Evolutionary conservation across 1,140 invertebrate species (phyloP).

Genomic region (Phymorhynchus buccinoides): DNA sequence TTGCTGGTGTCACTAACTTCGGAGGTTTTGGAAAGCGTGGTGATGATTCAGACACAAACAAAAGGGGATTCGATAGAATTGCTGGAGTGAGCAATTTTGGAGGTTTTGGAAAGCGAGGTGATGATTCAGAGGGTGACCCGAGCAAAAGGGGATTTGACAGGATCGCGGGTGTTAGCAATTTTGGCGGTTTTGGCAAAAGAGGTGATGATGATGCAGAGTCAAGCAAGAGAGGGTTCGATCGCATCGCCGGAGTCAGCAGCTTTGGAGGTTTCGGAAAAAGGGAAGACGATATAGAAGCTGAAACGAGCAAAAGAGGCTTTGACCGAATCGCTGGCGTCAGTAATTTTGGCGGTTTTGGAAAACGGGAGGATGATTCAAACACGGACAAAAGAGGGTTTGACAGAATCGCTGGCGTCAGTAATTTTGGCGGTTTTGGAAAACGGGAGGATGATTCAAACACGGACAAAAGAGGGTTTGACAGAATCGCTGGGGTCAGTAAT

Average conservation of each 20-base stretch:
- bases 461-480: constrained; percentile 24
- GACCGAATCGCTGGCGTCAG: constrained; percentile 13
- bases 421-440: background rate
- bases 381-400: background rate
- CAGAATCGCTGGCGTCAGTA: background rate
- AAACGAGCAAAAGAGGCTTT: constrained; percentile 9
- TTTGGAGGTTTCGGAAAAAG: background rate
- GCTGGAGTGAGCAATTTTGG: background rate
- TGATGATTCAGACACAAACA: background rate
- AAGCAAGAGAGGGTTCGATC: constrained; percentile 23
- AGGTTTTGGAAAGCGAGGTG: background rate
- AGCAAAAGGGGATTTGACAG: background rate
- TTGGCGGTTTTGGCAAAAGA: constrained; percentile 25
- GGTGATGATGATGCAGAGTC: background rate
- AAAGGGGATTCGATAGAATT: background rate
- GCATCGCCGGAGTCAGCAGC: background rate
- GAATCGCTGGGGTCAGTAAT: background rate
- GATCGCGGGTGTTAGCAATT: background rate
- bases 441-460: background rate
- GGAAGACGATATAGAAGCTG: background rate
- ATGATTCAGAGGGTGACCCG: too few species aligned
- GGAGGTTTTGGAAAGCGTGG: constrained; percentile 17
- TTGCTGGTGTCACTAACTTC: background rate
- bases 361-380: background rate
- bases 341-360: constrained; percentile 15